A percentile compares a stretch with the other conserved stretches of the same genome.
phyloP scores from a whole-genome alignment of 1,140 invertebrate species.

The Lepidurus apus region DNA sequence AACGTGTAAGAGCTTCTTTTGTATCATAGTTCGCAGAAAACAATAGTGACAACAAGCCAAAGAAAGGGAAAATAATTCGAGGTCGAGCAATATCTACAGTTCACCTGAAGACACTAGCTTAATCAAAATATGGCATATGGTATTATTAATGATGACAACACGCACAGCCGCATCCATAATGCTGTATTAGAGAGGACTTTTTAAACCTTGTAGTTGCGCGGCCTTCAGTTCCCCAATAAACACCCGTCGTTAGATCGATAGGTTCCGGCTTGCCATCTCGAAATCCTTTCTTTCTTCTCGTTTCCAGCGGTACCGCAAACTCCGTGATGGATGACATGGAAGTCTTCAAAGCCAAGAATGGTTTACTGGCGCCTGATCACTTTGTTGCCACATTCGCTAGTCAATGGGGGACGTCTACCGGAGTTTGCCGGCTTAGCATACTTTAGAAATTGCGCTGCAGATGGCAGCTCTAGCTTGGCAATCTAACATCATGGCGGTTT shows the following conservation, averaged over 20 bases:
- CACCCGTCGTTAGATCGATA: background rate
- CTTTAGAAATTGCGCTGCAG: too few species aligned
- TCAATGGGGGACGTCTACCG: background rate
- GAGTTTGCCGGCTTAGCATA: too few species aligned
- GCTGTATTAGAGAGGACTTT: background rate
- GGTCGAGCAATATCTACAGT: too few species aligned
- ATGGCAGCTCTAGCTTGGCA: too few species aligned
- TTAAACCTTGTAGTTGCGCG: background rate
- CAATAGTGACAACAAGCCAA: too few species aligned
- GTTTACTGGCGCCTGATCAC: background rate
- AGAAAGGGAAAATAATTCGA: too few species aligned
- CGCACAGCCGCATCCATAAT: constrained; percentile 17
- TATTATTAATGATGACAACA: background rate
- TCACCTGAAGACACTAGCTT: too few species aligned
- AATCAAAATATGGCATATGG: too few species aligned
- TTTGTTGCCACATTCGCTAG: background rate
- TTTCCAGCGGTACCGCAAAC: background rate
- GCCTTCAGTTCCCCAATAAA: background rate
- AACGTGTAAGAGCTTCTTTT: too few species aligned
- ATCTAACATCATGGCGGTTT: too few species aligned
- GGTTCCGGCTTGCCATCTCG: background rate
- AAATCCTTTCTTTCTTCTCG: background rate
- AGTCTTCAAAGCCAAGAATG: background rate
- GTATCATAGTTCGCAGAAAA: too few species aligned
- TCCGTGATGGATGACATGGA: background rate